Conservation (phyloP, 1,140 invertebrate species). For the Halesus radiatus region DNA sequence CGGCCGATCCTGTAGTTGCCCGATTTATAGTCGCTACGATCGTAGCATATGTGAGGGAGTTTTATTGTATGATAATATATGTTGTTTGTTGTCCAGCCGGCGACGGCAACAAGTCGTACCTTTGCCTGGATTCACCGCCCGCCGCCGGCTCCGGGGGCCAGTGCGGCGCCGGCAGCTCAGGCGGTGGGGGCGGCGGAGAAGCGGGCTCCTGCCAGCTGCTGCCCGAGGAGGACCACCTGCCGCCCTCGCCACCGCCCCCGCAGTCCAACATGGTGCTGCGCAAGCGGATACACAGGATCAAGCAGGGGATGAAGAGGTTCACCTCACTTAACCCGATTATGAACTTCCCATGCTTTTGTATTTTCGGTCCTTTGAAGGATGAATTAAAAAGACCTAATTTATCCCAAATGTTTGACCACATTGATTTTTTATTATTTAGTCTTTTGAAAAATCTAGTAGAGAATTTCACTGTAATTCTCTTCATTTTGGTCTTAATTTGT, state of each 20-base stretch:
- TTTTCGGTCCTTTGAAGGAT: too few relatives aligned
- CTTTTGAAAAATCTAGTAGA: too few relatives aligned
- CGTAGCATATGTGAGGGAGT: too few relatives aligned
- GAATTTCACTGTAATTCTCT: too few relatives aligned
- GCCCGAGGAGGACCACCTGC: constrained; percentile 71
- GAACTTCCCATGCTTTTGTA: too few relatives aligned
- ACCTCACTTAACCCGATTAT: background rate
- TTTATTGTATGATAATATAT: too few relatives aligned
- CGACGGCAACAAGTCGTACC: constrained; percentile 75
- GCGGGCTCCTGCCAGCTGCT: constrained; percentile 65
- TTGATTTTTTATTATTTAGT: too few relatives aligned
- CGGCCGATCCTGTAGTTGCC: too few relatives aligned
- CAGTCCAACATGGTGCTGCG: constrained; percentile 88
- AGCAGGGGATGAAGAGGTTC: constrained; percentile 89
- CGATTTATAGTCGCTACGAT: too few relatives aligned
- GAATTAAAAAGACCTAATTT: too few relatives aligned
- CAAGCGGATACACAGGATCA: constrained; percentile 88
- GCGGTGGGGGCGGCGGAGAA: constrained; percentile 63
- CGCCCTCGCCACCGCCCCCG: constrained; percentile 74
- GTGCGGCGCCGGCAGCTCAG: constrained; percentile 61
- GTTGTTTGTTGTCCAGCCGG: constrained; percentile 65
- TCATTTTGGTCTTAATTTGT: too few relatives aligned
- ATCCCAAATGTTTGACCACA: too few relatives aligned
- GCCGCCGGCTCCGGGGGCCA: constrained; percentile 66
- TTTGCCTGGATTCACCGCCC: constrained; percentile 75